Conservation (phyloP, 2,797 vertebrate species). For the Pristis pectinata region DNA sequence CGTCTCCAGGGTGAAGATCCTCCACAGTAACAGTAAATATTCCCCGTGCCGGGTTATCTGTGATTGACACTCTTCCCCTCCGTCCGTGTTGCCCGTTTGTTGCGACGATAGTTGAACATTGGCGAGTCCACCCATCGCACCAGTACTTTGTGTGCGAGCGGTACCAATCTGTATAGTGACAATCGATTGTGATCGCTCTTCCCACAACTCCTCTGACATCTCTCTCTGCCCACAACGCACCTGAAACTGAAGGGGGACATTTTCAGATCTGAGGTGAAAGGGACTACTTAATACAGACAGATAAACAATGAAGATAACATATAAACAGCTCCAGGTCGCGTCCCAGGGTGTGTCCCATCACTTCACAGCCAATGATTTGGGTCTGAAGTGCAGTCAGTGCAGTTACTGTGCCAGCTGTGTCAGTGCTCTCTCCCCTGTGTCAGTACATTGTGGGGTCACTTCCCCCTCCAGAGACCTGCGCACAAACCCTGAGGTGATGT, state of each 20-base stretch:
- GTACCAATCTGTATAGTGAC: background rate
- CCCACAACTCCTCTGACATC: background rate
- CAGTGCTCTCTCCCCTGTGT: no score
- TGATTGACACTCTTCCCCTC: background rate
- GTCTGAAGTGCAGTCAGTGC: no score
- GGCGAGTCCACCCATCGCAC: fast-evolving
- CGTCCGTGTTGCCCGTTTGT: background rate
- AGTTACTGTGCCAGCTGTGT: no score
- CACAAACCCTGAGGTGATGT: no score
- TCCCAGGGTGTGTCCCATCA: background rate
- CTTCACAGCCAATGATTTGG: background rate
- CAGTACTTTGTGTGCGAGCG: background rate
- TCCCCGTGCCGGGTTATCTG: background rate
- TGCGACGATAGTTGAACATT: background rate
- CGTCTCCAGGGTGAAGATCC: no score
- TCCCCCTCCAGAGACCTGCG: no score
- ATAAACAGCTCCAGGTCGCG: no score
- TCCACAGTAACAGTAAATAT: background rate
- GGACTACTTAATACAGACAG: background rate
- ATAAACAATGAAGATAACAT: no score
- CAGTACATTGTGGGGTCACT: no score
- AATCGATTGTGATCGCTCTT: slow-evolving; percentile 5
- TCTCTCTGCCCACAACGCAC: background rate
- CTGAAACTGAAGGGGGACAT: no score
- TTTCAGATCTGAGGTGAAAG: no score